These are phyloP conservation scores for Acleris cristana DNA, from an alignment of 2,888 invertebrate species.

Conservation along the genomic window DNA sequence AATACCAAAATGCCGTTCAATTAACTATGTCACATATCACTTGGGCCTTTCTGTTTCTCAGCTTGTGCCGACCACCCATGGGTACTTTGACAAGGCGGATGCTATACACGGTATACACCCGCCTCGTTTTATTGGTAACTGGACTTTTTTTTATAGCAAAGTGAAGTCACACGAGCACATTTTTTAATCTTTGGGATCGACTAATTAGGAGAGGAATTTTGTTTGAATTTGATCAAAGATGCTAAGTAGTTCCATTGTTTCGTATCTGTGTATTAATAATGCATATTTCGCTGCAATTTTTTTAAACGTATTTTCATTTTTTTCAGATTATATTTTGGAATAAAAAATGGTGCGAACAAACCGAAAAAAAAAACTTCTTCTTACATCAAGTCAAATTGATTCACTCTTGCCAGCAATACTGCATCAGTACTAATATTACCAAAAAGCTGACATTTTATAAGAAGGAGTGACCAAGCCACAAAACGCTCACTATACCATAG, in stretches of 20 bases:
- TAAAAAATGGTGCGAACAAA: too few species aligned
- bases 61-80: conserved; percentile 38
- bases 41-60: conserved; percentile 13
- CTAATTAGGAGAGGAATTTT: conserved; percentile 6
- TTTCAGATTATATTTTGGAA: too few species aligned
- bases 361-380: too few species aligned
- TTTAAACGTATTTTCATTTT: too few species aligned
- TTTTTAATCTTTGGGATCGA: conserved; percentile 4
- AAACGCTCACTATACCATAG: conserved; percentile 28
- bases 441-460: too few species aligned
- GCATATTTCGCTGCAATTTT: too few species aligned
- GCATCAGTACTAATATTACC: too few species aligned
- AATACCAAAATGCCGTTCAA: conserved; percentile 6
- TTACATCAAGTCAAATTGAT: too few species aligned
- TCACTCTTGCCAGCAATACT: too few species aligned
- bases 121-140: conserved; percentile 32
- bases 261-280: not conserved
- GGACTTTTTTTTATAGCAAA: not conserved
- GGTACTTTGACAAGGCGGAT: conserved; percentile 32
- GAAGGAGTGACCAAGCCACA: conserved; percentile 14
- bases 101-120: conserved; percentile 23
- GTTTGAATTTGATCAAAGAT: not conserved
- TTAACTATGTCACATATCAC: conserved; percentile 13
- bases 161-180: not conserved
- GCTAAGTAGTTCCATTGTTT: not conserved